Base-by-base conservation (phyloP, 2,113 vertebrate genomes). In the Melozone crissalis region DNA sequence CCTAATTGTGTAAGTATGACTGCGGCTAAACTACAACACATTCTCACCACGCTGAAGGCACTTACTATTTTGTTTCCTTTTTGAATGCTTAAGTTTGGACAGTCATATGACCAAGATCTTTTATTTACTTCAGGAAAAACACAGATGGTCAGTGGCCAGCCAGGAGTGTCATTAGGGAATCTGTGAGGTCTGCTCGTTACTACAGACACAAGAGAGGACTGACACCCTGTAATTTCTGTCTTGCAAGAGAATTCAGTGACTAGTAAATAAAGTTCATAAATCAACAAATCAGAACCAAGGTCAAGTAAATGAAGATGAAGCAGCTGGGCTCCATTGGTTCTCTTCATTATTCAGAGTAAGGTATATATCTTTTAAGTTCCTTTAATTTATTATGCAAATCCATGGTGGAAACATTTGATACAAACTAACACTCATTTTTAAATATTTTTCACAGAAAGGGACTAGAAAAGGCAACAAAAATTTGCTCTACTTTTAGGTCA, bases 261-360 rank as follows among this genome's bases (percentile, higher is more conserved):
- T 87, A 78, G 82, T 93, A 97, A 97, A 97, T 93, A 95, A 97
- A 96, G 84, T 93, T 95, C 89, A 94, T 94, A 95, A 96, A 97
- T 93, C 91, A 96, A 94, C 63, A 97, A 95, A 97, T 95, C 63
- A 89, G 92, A 96, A 95, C 26, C 87, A 95, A 97, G 87, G 87
- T 96, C 94, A 96, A 96, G 63, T 78, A 94, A 93, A 52, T 93
- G 49, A 96, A 92, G 51, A 65, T 20, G 18, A 89, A 96, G 80
- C 62, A 91, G 63, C 89, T 26, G 23, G 90, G 84, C 39, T 93
- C 68, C 41, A 43, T 0, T 5, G 33, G 74, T 88, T 67, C 7
- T 95, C 93, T 87, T 81, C 41, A 37, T 76, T 65, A 37, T 57
- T 61, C 41, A 51, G 2, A 63, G 57, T 21, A 57, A 59, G 5